Evolutionary conservation across 2,113 vertebrate genomes (phyloP).

Genomic region (Phoxinus phoxinus): DNA sequence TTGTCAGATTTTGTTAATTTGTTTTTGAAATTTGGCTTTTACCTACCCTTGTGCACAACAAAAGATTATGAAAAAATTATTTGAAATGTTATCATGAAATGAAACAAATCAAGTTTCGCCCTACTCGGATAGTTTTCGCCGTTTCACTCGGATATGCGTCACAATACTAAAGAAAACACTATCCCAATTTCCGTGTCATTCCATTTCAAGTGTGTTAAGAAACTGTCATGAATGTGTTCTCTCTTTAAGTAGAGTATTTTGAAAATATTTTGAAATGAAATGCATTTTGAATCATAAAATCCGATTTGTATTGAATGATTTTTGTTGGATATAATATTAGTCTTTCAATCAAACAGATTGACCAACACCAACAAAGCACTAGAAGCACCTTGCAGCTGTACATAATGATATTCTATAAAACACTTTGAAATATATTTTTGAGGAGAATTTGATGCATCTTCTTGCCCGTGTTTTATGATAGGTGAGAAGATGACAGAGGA

Average conservation of each 20-base stretch:
- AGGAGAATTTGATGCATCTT: neutral
- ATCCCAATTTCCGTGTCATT: no score
- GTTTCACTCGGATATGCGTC: no score
- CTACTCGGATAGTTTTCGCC: no score
- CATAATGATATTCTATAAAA: no score
- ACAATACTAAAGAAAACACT: no score
- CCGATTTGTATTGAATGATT: neutral
- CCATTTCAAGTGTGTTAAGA: no score
- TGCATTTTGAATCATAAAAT: neutral
- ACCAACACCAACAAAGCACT: neutral
- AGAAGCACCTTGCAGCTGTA: neutral
- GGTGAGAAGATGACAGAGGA: slow-evolving; percentile 97
- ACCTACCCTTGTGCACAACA: neutral
- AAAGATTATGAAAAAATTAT: no score
- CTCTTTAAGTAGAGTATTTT: neutral
- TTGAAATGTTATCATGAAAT: no score
- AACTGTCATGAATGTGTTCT: no score
- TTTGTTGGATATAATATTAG: neutral
- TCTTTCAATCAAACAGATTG: neutral
- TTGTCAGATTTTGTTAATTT: neutral
- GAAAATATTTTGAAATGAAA: neutral
- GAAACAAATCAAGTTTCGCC: no score
- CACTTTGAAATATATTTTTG: neutral
- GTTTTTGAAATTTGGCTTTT: no score
- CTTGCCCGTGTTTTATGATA: slow-evolving; percentile 53